Percentiles rank a stretch among this genome's conserved stretches.
These are phyloP conservation scores for Venturia canescens DNA, from an alignment of 1,140 invertebrate genomes.

Conservation along the genomic window DNA sequence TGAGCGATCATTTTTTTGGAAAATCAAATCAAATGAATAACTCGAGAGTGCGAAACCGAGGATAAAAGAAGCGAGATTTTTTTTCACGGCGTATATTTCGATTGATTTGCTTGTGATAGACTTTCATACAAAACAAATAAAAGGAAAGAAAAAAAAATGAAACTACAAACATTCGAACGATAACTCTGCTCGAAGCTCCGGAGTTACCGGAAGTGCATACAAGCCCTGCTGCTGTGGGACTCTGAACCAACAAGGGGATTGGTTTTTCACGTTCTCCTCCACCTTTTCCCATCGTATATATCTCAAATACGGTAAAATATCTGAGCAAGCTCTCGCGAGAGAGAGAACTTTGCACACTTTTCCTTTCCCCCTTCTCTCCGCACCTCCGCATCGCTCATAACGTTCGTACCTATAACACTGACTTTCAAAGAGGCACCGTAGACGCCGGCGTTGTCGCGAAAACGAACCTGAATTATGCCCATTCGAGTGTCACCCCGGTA, in stretches of 20 bases:
- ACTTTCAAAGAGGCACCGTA: not conserved
- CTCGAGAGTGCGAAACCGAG: no score
- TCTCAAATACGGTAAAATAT: conserved; percentile 37
- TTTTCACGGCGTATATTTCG: not conserved
- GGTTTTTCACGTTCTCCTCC: conserved; percentile 18
- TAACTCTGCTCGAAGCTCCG: conserved; percentile 1
- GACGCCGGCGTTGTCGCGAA: no score
- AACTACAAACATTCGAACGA: not conserved
- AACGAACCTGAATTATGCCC: no score
- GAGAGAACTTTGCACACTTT: not conserved
- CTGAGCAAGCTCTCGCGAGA: conserved; percentile 28
- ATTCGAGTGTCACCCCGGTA: no score
- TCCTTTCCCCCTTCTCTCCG: no score
- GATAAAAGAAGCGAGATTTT: not conserved
- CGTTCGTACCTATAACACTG: not conserved
- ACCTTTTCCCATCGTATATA: conserved; percentile 22
- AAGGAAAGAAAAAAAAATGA: not conserved
- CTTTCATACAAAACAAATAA: not conserved
- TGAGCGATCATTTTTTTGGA: no score
- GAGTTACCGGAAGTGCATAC: not conserved
- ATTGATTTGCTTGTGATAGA: not conserved
- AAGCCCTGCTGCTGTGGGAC: not conserved
- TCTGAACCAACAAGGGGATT: conserved; percentile 23
- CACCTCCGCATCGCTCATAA: not conserved
- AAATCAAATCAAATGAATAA: no score